phyloP scores from a whole-genome alignment of 1,140 invertebrate species.

The Steinernema khuongi region DNA sequence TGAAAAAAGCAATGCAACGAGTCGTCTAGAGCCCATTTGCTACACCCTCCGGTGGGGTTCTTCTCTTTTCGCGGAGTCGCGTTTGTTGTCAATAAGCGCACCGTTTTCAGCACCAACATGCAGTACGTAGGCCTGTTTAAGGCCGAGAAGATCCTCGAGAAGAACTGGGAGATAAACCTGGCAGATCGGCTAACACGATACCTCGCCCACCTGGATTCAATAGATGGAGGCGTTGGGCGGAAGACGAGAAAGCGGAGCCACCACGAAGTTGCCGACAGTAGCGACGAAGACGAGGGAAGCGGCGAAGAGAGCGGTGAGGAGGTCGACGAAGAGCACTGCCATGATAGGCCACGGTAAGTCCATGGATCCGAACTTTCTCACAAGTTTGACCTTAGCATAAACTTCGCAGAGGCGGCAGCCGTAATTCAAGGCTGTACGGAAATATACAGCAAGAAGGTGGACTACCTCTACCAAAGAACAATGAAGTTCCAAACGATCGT shows the following conservation, averaged over 20 bases:
- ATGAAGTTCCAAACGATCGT: constrained; percentile 7
- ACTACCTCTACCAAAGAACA: constrained; percentile 4
- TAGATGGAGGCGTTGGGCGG: neutral
- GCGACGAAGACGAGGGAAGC: too few relatives aligned
- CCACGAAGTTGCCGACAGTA: too few relatives aligned
- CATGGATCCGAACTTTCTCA: neutral
- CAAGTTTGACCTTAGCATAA: neutral
- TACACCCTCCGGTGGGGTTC: too few relatives aligned
- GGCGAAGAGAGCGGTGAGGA: neutral
- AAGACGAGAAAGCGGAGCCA: neutral
- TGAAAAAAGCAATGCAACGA: too few relatives aligned
- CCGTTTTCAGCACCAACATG: too few relatives aligned
- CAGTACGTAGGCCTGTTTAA: neutral
- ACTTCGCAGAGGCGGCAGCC: constrained; percentile 17
- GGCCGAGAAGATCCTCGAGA: neutral
- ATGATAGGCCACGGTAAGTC: too few relatives aligned
- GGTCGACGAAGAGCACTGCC: neutral
- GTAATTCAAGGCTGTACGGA: constrained; percentile 13
- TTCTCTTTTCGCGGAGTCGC: too few relatives aligned
- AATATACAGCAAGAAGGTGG: constrained; percentile 17
- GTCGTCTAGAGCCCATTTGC: too few relatives aligned
- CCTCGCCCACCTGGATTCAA: neutral
- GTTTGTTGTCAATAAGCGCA: too few relatives aligned
- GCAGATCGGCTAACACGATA: neutral
- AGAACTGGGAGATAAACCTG: neutral